Evolutionary conservation across 2,113 vertebrate species (phyloP), one percentile per base, ranked within the genome.

Genomic region (Gila orcuttii): DNA sequence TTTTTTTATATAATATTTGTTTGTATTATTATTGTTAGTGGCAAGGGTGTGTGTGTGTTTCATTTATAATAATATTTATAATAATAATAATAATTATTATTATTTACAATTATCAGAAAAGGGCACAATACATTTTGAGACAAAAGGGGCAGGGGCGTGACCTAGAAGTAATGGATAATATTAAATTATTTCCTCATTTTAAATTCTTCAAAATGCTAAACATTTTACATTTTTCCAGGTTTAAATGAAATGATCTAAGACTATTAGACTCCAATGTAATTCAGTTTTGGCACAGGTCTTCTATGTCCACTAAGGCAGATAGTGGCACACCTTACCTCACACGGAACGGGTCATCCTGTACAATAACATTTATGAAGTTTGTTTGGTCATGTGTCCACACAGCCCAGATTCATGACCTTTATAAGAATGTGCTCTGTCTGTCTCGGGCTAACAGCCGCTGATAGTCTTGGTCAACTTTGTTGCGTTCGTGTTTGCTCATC

Each of bases 361-460:
- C 83, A 90, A 90, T 91, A 91, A 91, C 88, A 90, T 91, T 91
- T 90, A 87, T 85, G 62, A 90, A 88, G 84, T 90, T 88, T 55
- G 81, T 89, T 89, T 86, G 89, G 88, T 86, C 89, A 90, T 86
- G 80, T 84, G 85, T 83, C 87, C 79, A 83, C 88, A 88, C 45
- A 87, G 78, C 68, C 75, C 86, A 86, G 86, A 87, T 86, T 91
- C 84, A 86, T 91, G 89, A 91, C 91, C 89, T 91, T 90, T 91
- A 86, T 88, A 88, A 89, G 83, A 88, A 90, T 88, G 86, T 87
- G 82, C 79, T 77, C 59, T 83, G 88, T 91, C 91, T 90, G 88
- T 86, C 89, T 89, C 87, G 31, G 85, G 87, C 91, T 90, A 89
- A 88, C 90, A 91, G 83, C 85, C 76, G 55, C 66, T 87, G 83